These are phyloP conservation scores for Dromaius novaehollandiae DNA, from an alignment of 2,113 vertebrate species.

Conservation along the genomic window DNA sequence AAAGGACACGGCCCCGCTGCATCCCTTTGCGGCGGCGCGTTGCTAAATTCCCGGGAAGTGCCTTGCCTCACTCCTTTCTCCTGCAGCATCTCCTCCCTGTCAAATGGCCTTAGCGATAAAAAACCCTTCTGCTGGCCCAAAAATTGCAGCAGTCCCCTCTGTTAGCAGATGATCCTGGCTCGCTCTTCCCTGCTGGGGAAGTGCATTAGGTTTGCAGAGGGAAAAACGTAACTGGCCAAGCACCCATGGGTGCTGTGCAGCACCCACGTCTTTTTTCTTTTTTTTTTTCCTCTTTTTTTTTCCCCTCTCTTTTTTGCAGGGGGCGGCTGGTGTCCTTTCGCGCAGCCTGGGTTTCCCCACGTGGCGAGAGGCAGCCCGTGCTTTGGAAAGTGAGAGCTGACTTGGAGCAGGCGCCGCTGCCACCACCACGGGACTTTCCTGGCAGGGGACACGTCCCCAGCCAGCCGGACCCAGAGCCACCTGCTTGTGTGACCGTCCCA, in stretches of 20 bases:
- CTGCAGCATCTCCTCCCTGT: not conserved
- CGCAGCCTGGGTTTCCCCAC: not conserved
- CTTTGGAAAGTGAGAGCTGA: not conserved
- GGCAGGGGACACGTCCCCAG: not conserved
- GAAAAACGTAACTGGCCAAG: not conserved
- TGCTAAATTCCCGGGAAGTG: not conserved
- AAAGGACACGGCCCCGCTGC: not conserved
- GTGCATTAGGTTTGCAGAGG: fast-evolving
- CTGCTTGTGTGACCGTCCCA: fast-evolving
- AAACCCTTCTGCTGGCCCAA: not conserved
- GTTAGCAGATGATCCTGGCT: not conserved
- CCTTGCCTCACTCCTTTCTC: not conserved
- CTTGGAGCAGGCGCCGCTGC: not conserved
- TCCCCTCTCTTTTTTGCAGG: no score
- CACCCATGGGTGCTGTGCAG: not conserved
- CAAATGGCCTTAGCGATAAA: not conserved
- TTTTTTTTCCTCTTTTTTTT: not conserved
- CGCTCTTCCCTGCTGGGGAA: not conserved
- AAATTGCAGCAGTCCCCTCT: fast-evolving
- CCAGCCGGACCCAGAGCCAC: not conserved
- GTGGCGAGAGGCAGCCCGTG: not conserved
- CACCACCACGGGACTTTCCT: not conserved
- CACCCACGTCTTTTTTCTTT: not conserved
- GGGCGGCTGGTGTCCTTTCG: not conserved
- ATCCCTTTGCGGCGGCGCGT: fast-evolving